phyloP scores from a whole-genome alignment of 53 echinoderm and acorn worm genomes.

The Pentamera pediparva region DNA sequence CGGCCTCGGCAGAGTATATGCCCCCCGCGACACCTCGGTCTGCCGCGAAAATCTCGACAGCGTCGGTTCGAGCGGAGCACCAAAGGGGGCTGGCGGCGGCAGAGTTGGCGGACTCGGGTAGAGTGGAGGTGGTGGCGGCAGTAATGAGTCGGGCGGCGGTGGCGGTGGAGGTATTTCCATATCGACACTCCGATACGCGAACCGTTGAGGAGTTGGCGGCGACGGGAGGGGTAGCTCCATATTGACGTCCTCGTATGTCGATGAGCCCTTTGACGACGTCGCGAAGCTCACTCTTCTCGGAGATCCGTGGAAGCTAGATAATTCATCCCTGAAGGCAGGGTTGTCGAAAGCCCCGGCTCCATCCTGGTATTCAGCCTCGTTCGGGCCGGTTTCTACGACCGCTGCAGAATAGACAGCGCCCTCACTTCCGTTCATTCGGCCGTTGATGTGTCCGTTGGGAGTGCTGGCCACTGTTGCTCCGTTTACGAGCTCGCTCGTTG shows the following conservation, averaged over 20 bases:
- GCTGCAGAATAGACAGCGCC: too few species aligned
- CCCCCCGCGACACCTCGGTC: not conserved
- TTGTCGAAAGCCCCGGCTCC: conserved; percentile 14
- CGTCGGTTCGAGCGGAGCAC: too few species aligned
- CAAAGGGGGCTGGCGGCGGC: too few species aligned
- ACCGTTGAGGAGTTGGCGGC: not conserved
- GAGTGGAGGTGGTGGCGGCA: not conserved
- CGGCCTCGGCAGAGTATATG: conserved; percentile 8
- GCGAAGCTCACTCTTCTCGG: not conserved
- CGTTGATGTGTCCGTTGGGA: too few species aligned
- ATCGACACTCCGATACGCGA: not conserved
- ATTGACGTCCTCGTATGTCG: not conserved
- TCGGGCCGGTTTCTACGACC: too few species aligned
- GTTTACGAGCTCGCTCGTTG: too few species aligned
- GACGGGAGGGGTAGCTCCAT: not conserved
- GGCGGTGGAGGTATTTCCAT: not conserved
- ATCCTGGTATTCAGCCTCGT: conserved; percentile 1
- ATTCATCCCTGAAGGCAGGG: not conserved
- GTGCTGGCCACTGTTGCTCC: too few species aligned
- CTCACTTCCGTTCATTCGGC: too few species aligned
- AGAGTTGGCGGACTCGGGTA: not conserved
- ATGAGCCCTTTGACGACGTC: not conserved
- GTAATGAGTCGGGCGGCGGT: not conserved
- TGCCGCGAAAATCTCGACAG: too few species aligned
- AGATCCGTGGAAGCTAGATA: not conserved